These are phyloP conservation scores for Chymomyza caudatula DNA, from an alignment of 2,888 invertebrate species.

Conservation along the genomic window DNA sequence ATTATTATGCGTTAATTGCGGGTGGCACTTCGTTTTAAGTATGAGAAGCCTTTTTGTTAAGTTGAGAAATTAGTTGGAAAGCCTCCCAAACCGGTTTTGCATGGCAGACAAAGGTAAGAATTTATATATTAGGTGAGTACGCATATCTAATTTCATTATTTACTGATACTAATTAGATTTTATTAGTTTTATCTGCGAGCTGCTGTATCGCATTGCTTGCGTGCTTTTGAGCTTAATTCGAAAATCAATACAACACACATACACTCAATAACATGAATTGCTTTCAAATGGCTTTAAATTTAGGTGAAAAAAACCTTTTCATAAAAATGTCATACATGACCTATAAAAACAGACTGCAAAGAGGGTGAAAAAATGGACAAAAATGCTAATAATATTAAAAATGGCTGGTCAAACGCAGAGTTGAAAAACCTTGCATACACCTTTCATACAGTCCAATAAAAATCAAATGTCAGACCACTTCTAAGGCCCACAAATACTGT, in stretches of 20 bases:
- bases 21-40: slow-evolving; percentile 58
- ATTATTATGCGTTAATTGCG: slow-evolving; percentile 65
- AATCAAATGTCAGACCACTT: background rate
- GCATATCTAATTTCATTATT: slow-evolving; percentile 21
- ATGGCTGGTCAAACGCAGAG: background rate
- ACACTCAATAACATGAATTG: too few relatives aligned
- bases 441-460: background rate
- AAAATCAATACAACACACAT: slow-evolving; percentile 26
- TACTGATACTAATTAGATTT: slow-evolving; percentile 34
- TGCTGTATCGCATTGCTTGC: background rate
- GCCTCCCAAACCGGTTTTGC: background rate
- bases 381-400: background rate
- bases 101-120: slow-evolving; percentile 35
- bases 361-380: background rate
- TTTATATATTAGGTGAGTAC: slow-evolving; percentile 18
- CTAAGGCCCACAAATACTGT: too few relatives aligned
- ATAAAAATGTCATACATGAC: background rate
- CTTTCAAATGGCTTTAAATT: background rate
- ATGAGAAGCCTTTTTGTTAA: slow-evolving; percentile 51
- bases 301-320: background rate
- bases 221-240: slow-evolving; percentile 26
- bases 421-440: background rate
- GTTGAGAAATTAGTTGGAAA: background rate
- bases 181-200: slow-evolving; percentile 35
- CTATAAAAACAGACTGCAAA: background rate